Evolutionary conservation across 1,140 invertebrate species (phyloP), one percentile per base, ranked within the genome.

Genomic region (Magallana ariakensis): DNA sequence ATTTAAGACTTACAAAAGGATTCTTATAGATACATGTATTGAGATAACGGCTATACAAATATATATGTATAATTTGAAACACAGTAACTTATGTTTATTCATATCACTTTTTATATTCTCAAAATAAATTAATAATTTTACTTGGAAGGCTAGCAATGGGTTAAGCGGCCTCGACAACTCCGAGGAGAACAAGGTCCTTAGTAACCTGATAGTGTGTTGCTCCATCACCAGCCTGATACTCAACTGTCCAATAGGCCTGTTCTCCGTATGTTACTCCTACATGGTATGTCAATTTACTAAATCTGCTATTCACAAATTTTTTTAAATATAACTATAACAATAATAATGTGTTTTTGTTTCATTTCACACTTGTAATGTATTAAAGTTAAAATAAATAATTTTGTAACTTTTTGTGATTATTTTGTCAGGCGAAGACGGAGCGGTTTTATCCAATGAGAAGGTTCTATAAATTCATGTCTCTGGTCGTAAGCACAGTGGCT

Each of bases 361-460:
- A 3, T 58, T 58, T 58, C 1, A 58, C 57, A 58, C n/a, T 3
- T 5, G 8, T 46, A 46, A 46, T 46, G 33, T 3, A 46, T n/a
- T n/a, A 46, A 4, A 46, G 33, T 46, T 3, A 46, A n/a, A 46
- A 5, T 46, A 2, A 46, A 46, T 46, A 46, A 46, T 46, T 46
- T 19, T 60, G 19, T 60, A 1, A 60, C 19, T 60, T 62, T 62
- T 19, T 62, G 10, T 75, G 11, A 0, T 13, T 75, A 26, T 75
- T 33, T 75, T 11, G 33, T 9, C 22, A 75, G 66, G 66, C 66
- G 33, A 75, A 75, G 10, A 75, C 66, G 13, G 66, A 75, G 33
- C 9, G 8, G 22, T 75, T 75, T 26, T 75, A 75, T 26, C 66
- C 66, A 9, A 75, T 75, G 66, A 75, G 22, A 75, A 75, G 66